These are phyloP conservation scores for Lindbergichthys nudifrons DNA, from an alignment of 2,797 vertebrate species.

Conservation along the genomic window DNA sequence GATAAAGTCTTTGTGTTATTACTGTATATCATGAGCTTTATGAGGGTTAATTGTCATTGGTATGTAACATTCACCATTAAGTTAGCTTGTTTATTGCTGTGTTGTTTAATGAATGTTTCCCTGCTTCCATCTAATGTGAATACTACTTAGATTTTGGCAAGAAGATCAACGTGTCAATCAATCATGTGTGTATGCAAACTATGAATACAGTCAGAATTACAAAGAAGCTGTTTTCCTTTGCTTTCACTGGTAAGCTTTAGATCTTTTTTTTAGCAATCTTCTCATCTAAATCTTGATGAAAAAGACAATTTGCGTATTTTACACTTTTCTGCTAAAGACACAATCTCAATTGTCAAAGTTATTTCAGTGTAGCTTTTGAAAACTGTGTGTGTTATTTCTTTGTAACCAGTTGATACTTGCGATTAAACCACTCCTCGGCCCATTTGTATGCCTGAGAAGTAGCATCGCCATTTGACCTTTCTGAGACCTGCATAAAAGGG, in stretches of 20 bases:
- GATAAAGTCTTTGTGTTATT: too few relatives aligned
- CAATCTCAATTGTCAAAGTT: not conserved
- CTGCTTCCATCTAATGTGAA: too few relatives aligned
- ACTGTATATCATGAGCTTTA: too few relatives aligned
- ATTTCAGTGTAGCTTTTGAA: not conserved
- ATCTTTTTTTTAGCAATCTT: not conserved
- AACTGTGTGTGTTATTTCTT: not conserved
- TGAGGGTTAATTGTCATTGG: too few relatives aligned
- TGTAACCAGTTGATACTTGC: not conserved
- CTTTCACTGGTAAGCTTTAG: not conserved
- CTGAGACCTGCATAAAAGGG: constrained; percentile 35
- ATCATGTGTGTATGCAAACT: not conserved
- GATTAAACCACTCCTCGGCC: not conserved
- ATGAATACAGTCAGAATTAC: not conserved
- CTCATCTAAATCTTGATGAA: not conserved
- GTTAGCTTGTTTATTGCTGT: too few relatives aligned
- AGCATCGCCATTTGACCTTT: constrained; percentile 66
- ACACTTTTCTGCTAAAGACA: not conserved
- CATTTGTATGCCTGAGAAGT: constrained; percentile 32
- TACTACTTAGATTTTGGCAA: too few relatives aligned
- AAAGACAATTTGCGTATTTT: not conserved
- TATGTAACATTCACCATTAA: too few relatives aligned
- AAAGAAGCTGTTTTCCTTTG: not conserved
- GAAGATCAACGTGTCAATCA: too few relatives aligned
- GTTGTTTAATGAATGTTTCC: too few relatives aligned